Percentiles rank a stretch among this genome's conserved stretches.
Evolutionary conservation across 2,113 vertebrate genomes (phyloP).

Genomic region (Haemorhous mexicanus): DNA sequence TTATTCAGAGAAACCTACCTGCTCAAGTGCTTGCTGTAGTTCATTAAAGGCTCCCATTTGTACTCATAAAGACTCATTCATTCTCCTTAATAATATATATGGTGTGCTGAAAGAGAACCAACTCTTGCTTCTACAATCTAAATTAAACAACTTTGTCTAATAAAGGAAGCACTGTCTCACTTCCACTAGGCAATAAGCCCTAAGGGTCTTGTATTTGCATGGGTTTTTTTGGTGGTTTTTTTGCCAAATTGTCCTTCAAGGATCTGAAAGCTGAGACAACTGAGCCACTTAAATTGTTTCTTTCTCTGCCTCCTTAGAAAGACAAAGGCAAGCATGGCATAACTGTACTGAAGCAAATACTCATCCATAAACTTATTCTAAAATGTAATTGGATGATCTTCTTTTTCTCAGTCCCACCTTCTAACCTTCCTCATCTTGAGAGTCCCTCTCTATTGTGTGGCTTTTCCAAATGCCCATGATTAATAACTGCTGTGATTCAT

Average conservation of each 20-base stretch:
- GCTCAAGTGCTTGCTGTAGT: neutral
- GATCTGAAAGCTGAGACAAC: neutral
- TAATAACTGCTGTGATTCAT: slow-evolving; percentile 56
- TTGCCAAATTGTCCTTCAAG: neutral
- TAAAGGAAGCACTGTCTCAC: slow-evolving; percentile 11
- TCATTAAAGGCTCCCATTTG: slow-evolving; percentile 34
- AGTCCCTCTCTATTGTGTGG: neutral
- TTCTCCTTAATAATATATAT: slow-evolving; percentile 24
- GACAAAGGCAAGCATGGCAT: neutral
- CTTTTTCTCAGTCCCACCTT: neutral
- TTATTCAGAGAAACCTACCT: slow-evolving; percentile 40
- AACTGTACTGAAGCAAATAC: neutral
- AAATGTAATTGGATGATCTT: neutral
- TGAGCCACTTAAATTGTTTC: neutral
- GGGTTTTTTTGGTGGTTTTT: slow-evolving; percentile 25
- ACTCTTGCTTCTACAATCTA: slow-evolving; percentile 16
- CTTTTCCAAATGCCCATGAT: slow-evolving; percentile 17
- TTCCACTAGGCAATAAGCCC: slow-evolving; percentile 20
- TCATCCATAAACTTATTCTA: neutral
- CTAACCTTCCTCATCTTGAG: neutral
- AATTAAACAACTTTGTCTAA: slow-evolving; percentile 58
- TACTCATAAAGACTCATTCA: slow-evolving; percentile 33
- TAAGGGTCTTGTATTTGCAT: neutral
- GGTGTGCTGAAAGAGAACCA: neutral
- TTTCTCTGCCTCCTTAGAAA: neutral